A percentile compares a stretch with the other conserved stretches of the same genome.
phyloP scores from a whole-genome alignment of 2,113 vertebrate species.

The Melanerpes aurifrons region DNA sequence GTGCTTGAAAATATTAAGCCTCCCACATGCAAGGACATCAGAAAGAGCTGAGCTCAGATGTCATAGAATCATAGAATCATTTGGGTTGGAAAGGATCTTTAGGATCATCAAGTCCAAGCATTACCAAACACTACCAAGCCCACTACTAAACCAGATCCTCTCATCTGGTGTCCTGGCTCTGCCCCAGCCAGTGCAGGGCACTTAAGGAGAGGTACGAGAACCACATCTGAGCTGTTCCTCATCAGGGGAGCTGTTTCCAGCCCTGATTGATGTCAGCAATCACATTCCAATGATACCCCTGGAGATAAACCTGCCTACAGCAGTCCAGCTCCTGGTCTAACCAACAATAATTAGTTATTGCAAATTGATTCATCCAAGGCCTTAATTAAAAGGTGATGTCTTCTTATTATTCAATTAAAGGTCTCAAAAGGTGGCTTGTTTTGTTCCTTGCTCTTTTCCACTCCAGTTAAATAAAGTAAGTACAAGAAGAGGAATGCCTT shows the following conservation, averaged over 20 bases:
- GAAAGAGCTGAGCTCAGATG: neutral
- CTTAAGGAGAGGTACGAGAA: neutral
- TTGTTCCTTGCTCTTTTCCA: neutral
- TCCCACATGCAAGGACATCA: neutral
- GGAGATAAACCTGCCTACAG: neutral
- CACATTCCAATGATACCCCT: neutral
- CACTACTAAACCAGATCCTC: neutral
- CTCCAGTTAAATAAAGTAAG: neutral
- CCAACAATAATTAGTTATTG: neutral
- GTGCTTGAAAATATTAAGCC: neutral
- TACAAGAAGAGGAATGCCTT: rapidly evolving
- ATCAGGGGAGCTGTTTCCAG: neutral
- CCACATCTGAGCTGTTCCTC: neutral
- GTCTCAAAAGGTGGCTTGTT: neutral
- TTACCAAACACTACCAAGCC: too few species aligned
- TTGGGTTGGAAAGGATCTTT: too few species aligned
- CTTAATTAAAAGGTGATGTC: neutral
- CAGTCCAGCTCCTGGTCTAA: neutral
- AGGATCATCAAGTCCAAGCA: too few species aligned
- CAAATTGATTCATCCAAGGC: neutral
- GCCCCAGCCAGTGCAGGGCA: neutral
- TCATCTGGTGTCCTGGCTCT: neutral
- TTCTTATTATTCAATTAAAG: neutral
- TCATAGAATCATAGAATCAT: too few species aligned
- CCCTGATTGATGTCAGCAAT: neutral